Conservation (phyloP, 2,113 vertebrate genomes). For the Takifugu flavidus region DNA sequence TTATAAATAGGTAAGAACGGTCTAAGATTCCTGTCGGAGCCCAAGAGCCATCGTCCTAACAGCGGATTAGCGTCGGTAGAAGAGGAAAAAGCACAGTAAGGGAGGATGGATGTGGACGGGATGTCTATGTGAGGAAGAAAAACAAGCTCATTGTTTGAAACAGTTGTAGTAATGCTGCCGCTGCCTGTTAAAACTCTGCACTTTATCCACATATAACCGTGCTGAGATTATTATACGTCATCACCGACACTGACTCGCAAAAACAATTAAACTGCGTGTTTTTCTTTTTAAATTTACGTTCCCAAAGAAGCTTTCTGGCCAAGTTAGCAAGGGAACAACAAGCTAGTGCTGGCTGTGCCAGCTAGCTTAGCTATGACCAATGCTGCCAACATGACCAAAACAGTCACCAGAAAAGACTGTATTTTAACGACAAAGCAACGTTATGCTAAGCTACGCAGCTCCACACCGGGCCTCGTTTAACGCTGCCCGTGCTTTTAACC, state of each 20-base stretch:
- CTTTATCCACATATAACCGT: no score
- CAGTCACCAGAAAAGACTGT: background rate
- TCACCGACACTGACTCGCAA: no score
- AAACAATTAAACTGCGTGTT: background rate
- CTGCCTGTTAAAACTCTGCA: no score
- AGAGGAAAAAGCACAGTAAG: background rate
- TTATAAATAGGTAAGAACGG: slow-evolving; percentile 5
- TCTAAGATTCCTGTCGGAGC: background rate
- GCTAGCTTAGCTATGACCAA: slow-evolving; percentile 31
- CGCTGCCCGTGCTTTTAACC: no score
- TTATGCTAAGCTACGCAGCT: no score
- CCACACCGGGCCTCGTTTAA: background rate
- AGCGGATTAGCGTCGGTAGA: slow-evolving; percentile 6
- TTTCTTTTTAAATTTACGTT: slow-evolving; percentile 8
- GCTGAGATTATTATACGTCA: no score
- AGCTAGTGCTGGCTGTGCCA: slow-evolving; percentile 32
- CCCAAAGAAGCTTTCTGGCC: slow-evolving; percentile 5
- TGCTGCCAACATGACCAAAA: slow-evolving; percentile 3
- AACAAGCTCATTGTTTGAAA: slow-evolving; percentile 5
- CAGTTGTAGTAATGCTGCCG: background rate
- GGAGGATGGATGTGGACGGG: background rate
- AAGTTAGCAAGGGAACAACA: slow-evolving; percentile 28
- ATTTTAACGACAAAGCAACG: background rate
- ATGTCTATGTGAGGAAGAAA: slow-evolving; percentile 1
- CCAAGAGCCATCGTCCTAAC: background rate